Evolutionary conservation across 2,113 vertebrate species (phyloP), one percentile per base, ranked within the genome.

Genomic region (Casuarius casuarius): DNA sequence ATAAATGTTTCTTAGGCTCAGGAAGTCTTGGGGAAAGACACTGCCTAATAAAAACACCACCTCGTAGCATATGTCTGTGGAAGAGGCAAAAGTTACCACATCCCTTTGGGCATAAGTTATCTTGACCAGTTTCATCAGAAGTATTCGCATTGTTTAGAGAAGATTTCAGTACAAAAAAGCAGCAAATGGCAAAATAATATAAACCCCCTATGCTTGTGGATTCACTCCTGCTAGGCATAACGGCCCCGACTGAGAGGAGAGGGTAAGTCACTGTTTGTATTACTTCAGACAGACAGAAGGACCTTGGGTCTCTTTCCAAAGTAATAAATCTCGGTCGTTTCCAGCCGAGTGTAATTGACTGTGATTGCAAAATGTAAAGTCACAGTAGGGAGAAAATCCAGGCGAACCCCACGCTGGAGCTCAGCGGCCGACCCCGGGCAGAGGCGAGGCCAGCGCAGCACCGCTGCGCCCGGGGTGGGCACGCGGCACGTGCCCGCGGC

Each of bases 21-120:
- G 56, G 56, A 59, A 58, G 56, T 59, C 29, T 33, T 31, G 29
- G 16, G 17, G 29, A 33, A 59, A 59, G 29, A 59, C 31, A 28
- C 56, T 48, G 46, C 18, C 46, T 48, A 48, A 48, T 48, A 48
- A 48, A 48, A 48, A 48, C 63, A 23, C 7, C 63, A 51, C 4
- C 58, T 13, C 28, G 12, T 9, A 46, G 10, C 23, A 9, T 10
- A 2, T 0, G 20, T 21, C 70, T 48, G 29, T 1, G 35, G 3
- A 20, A 31, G 26, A 42, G 4, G 51, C 12, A 76, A 5, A n/a
- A 67, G 29, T 5, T 13, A 2, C 4, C 42, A 59, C 33, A 16
- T 28, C 1, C 8, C 23, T 71, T 42, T 49, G 9, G 22, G 49
- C 29, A 10, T 7, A 12, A 58, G 9, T 21, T 10, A 21, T 1